Conservation (phyloP, 2,888 invertebrate species). For the Drosophila mulleri region DNA sequence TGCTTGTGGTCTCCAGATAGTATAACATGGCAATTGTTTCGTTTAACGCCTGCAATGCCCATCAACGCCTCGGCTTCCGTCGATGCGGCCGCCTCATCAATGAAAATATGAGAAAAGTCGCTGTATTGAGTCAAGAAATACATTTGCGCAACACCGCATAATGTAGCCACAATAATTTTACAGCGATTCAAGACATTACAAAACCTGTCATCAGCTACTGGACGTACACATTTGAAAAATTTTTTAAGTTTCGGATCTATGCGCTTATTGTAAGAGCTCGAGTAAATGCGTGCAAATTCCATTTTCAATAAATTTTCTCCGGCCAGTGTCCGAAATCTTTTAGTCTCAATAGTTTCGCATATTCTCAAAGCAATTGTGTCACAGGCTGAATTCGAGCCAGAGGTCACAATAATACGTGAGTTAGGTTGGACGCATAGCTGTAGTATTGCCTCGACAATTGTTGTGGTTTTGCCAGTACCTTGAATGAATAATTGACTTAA, state of each 20-base stretch:
- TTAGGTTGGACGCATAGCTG: constrained; percentile 85
- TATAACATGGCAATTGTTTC: constrained; percentile 86
- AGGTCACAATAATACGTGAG: constrained; percentile 87
- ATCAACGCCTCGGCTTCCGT: constrained; percentile 89
- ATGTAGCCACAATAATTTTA: constrained; percentile 88
- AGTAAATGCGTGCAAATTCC: background rate
- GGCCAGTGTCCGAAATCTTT: background rate
- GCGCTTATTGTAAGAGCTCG: background rate
- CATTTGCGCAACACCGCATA: constrained; percentile 78
- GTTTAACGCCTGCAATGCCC: constrained; percentile 85
- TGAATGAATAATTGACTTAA: background rate
- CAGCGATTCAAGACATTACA: constrained; percentile 73
- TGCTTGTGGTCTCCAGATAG: constrained; percentile 88
- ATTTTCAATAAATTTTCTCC: rapidly evolving
- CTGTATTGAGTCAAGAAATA: rapidly evolving
- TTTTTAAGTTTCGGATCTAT: background rate
- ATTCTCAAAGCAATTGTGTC: constrained; percentile 88
- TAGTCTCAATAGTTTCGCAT: constrained; percentile 52
- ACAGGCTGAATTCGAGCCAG: constrained; percentile 84
- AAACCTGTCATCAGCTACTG: constrained; percentile 14
- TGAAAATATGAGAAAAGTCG: constrained; percentile 87
- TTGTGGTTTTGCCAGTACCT: constrained; percentile 90
- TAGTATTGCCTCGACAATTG: constrained; percentile 89
- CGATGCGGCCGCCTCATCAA: constrained; percentile 92
- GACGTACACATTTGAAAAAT: background rate